Evolutionary conservation across 2,113 vertebrate species (phyloP).

Genomic region (Thunnus maccoyii): DNA sequence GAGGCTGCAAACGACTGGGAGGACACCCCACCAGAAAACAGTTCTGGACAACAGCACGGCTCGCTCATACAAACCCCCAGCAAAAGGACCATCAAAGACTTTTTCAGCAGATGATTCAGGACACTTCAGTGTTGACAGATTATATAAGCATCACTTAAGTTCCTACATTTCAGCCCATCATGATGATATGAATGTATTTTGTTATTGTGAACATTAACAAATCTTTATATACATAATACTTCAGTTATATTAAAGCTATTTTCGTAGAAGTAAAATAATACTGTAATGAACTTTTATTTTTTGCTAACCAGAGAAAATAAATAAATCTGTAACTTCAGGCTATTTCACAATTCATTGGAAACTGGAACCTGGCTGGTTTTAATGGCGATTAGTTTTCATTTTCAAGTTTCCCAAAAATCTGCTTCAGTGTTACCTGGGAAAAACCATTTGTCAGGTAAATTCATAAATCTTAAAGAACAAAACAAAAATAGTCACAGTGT

Average conservation of each 20-base stretch:
- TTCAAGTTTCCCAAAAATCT: background rate
- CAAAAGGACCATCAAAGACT: conserved; percentile 77
- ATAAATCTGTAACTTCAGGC: conserved; percentile 2
- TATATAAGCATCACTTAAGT: background rate
- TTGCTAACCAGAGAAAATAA: conserved; percentile 19
- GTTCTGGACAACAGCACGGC: conserved; percentile 21
- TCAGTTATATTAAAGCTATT: background rate
- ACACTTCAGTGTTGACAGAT: background rate
- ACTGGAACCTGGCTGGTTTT: too few species aligned
- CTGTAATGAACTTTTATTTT: conserved; percentile 2
- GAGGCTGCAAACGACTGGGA: conserved; percentile 86
- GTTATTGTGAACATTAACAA: background rate
- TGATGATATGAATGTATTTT: conserved; percentile 24
- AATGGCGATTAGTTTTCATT: too few species aligned
- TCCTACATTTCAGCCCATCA: conserved; percentile 45
- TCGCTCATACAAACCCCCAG: conserved; percentile 60
- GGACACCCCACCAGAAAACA: conserved; percentile 60
- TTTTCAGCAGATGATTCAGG: conserved; percentile 53
- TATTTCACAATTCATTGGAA: background rate
- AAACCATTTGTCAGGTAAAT: background rate
- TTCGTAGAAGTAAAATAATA: conserved; percentile 5
- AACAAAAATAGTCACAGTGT: background rate
- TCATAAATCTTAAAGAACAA: background rate
- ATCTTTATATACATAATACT: background rate
- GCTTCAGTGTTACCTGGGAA: background rate